phyloP scores from a whole-genome alignment of 2,888 invertebrate genomes.

The Podotricha telesiphe region DNA sequence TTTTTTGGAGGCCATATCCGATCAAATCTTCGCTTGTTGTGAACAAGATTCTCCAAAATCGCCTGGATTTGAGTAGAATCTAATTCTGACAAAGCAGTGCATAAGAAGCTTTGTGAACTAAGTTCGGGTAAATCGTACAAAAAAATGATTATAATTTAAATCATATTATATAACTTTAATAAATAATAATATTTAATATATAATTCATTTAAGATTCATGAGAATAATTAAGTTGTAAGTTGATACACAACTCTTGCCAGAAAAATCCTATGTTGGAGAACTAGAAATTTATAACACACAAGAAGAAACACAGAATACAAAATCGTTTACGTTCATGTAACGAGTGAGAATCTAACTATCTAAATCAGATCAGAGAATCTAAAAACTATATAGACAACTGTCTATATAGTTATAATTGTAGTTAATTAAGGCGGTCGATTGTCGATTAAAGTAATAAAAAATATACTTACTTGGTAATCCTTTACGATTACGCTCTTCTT shows the following conservation, averaged over 20 bases:
- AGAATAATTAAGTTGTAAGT: no score
- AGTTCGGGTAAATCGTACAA: background rate
- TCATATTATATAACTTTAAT: no score
- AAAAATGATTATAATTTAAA: no score
- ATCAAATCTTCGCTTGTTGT: conserved; percentile 68
- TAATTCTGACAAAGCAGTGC: conserved; percentile 72
- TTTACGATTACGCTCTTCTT: conserved; percentile 89
- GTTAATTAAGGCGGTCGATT: no score
- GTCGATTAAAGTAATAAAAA: background rate
- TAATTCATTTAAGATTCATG: no score
- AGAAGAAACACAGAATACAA: background rate
- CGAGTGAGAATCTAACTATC: background rate
- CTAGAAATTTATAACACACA: background rate
- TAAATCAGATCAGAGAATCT: no score
- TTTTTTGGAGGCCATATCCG: conserved; percentile 67
- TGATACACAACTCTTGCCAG: background rate
- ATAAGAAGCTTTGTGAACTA: conserved; percentile 51
- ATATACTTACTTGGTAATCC: conserved; percentile 85
- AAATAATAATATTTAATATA: no score
- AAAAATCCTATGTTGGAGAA: background rate
- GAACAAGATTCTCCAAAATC: conserved; percentile 71
- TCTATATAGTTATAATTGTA: no score
- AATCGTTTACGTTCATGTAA: background rate
- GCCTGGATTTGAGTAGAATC: conserved; percentile 75
- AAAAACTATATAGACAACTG: no score